Conservation (phyloP, 2,888 invertebrate genomes). For the Pasiphila rectangulata region DNA sequence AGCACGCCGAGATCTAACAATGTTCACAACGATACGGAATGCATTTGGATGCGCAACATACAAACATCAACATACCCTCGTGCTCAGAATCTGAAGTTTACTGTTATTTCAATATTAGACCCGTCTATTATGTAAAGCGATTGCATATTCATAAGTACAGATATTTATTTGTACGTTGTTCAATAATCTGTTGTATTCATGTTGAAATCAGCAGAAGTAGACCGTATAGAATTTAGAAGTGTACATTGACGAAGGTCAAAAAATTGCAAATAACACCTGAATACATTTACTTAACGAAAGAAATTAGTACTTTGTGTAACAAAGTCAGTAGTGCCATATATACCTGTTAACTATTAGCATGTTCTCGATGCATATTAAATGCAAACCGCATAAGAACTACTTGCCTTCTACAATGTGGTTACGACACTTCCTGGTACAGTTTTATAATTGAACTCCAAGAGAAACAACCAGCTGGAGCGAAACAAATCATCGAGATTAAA, state of each 20-base stretch:
- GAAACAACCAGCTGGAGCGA: conserved; percentile 14
- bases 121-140: conserved; percentile 14
- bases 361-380: conserved; percentile 66
- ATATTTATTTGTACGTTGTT: not conserved
- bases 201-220: conserved; percentile 41
- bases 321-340: too few relatives aligned
- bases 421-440: conserved; percentile 63
- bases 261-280: not conserved
- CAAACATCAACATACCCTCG: conserved; percentile 10
- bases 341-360: conserved; percentile 18
- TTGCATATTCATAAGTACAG: conserved; percentile 12
- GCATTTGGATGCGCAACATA: conserved; percentile 9
- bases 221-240: conserved; percentile 38
- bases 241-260: too few relatives aligned
- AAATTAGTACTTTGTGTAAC: too few relatives aligned
- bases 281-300: too few relatives aligned
- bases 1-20: conserved; percentile 4
- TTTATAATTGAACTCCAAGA: conserved; percentile 15
- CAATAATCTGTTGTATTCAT: conserved; percentile 12
- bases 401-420: conserved; percentile 56
- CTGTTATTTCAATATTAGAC: conserved; percentile 7
- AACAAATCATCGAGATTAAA: conserved; percentile 21
- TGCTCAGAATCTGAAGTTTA: conserved; percentile 13
- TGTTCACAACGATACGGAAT: conserved; percentile 22
- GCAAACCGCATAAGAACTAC: conserved; percentile 57